Percentiles rank a stretch among this genome's conserved stretches.
Conservation (phyloP, 2,113 vertebrate species). For the Parus major region DNA sequence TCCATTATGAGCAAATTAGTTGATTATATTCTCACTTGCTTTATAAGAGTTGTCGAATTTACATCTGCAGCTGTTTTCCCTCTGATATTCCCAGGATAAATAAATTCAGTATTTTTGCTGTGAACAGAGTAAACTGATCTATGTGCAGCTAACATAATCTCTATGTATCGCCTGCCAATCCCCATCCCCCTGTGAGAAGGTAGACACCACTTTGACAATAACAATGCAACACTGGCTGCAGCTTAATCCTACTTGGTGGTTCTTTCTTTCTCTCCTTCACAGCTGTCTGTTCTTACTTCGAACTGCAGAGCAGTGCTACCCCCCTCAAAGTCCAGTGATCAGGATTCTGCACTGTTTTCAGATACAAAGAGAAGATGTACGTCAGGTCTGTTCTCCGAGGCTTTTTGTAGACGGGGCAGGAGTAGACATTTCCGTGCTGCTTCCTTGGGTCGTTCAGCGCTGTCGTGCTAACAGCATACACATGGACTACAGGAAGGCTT, state of each 20-base stretch:
- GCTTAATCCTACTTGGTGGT: background rate
- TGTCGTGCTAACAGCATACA: conserved; percentile 77
- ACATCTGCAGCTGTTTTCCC: background rate
- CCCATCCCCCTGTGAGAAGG: background rate
- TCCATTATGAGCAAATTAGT: background rate
- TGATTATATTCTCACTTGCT: background rate
- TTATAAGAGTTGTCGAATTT: background rate
- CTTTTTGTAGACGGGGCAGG: conserved; percentile 85
- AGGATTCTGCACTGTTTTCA: conserved; percentile 71
- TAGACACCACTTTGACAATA: background rate
- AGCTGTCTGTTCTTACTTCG: conserved; percentile 60
- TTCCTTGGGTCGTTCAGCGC: conserved; percentile 54
- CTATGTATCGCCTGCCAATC: background rate
- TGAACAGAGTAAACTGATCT: background rate
- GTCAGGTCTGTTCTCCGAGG: conserved; percentile 82
- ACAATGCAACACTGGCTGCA: background rate
- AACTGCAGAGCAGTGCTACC: conserved; percentile 81
- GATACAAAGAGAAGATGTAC: conserved; percentile 78
- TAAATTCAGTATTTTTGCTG: background rate
- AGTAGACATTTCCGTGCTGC: conserved; percentile 62
- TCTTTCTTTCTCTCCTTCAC: background rate
- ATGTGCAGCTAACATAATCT: background rate
- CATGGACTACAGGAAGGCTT: conserved; percentile 82
- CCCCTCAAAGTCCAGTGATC: conserved; percentile 84
- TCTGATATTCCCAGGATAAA: background rate